Evolutionary conservation across 2,797 vertebrate genomes (phyloP).

Genomic region (Siniperca undulata): DNA sequence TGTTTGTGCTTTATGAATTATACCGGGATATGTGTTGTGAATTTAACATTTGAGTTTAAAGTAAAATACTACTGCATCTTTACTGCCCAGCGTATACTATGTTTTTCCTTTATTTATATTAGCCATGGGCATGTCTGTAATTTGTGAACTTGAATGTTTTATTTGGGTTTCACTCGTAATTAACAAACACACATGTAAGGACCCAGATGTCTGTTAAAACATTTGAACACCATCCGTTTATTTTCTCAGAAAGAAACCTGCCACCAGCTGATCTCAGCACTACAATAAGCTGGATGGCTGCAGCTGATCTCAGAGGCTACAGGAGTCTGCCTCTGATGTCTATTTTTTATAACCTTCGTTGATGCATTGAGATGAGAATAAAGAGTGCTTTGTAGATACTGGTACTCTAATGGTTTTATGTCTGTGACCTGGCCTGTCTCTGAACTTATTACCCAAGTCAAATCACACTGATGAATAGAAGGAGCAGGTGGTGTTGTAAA

Average conservation of each 20-base stretch:
- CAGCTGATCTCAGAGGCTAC: constrained; percentile 15
- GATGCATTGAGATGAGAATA: constrained; percentile 62
- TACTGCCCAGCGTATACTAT: not conserved
- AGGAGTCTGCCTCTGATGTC: constrained; percentile 27
- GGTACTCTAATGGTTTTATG: constrained; percentile 51
- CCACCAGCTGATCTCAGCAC: constrained; percentile 13
- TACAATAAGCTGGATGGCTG: constrained; percentile 8
- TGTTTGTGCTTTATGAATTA: constrained; percentile 27
- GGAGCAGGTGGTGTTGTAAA: constrained; percentile 54
- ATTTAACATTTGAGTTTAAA: constrained; percentile 26
- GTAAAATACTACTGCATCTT: constrained; percentile 4
- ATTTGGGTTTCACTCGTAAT: constrained; percentile 33
- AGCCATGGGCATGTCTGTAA: constrained; percentile 14
- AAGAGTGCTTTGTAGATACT: constrained; percentile 53
- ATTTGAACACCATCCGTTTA: constrained; percentile 11
- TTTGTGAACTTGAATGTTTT: constrained; percentile 33
- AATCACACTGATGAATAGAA: constrained; percentile 59
- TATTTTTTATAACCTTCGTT: constrained; percentile 48
- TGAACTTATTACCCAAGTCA: constrained; percentile 54
- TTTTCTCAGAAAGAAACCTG: constrained; percentile 9
- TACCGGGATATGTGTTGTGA: constrained; percentile 14
- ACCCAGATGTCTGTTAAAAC: constrained; percentile 24
- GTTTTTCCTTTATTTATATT: constrained; percentile 3
- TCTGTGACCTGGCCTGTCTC: constrained; percentile 48
- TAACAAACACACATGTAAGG: constrained; percentile 25